These are phyloP conservation scores for Lutraria lutraria DNA, from an alignment of 2,888 invertebrate genomes.

Conservation along the genomic window DNA sequence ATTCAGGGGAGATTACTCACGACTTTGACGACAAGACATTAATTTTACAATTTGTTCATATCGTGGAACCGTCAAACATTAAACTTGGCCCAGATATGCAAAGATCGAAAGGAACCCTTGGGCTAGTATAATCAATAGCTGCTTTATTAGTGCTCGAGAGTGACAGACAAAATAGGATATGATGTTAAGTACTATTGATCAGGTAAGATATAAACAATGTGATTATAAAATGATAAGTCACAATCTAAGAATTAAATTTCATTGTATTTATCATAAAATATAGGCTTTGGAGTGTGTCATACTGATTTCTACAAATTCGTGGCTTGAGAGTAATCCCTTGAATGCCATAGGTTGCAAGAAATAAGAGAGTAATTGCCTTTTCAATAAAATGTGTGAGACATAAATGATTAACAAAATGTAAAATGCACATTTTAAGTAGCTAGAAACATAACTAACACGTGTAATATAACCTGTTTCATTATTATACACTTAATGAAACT, in stretches of 20 bases:
- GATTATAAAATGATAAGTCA: conserved; percentile 9
- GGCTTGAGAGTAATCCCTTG: no score
- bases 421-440: no score
- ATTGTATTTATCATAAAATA: no score
- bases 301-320: no score
- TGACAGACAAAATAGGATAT: neutral
- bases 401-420: no score
- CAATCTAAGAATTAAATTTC: neutral
- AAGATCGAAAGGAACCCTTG: neutral
- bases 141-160: neutral
- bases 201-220: neutral
- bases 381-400: no score
- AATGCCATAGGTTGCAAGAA: no score
- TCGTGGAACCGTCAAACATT: neutral
- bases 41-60: neutral
- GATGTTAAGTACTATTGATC: conserved; percentile 3
- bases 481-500: no score
- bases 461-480: no score
- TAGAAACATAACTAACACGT: no score
- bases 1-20: neutral
- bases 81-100: neutral
- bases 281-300: no score
- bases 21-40: neutral
- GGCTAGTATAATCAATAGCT: neutral
- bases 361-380: no score